Conservation (phyloP, 2,888 invertebrate species). For the Standfussiana lucernea region DNA sequence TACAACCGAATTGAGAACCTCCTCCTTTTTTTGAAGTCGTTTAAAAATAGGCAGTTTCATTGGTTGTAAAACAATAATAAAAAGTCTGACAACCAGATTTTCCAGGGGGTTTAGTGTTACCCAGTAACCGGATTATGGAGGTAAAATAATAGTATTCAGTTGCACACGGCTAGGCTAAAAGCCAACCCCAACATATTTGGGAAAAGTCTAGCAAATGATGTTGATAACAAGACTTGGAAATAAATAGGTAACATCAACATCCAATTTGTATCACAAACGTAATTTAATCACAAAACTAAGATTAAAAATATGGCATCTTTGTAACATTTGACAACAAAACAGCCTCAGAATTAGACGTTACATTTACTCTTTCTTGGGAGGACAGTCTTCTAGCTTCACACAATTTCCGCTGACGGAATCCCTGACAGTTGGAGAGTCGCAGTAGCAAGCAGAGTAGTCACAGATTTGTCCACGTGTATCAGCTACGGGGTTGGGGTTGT, state of each 20-base stretch:
- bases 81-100: not conserved
- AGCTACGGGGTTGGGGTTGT: slow-evolving; percentile 71
- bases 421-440: slow-evolving; percentile 77
- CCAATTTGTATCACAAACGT: not conserved
- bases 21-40: too few relatives aligned
- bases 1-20: too few relatives aligned
- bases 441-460: slow-evolving; percentile 75
- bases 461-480: not conserved
- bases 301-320: not conserved
- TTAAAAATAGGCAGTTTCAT: too few relatives aligned
- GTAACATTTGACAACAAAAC: not conserved
- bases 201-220: not conserved
- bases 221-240: not conserved
- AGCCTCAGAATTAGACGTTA: not conserved
- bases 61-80: not conserved
- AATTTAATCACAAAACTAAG: not conserved
- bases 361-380: slow-evolving; percentile 65
- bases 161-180: not conserved
- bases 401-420: slow-evolving; percentile 73
- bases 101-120: not conserved
- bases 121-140: not conserved
- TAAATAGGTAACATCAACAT: slow-evolving; percentile 17
- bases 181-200: not conserved
- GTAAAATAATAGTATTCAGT: too few relatives aligned
- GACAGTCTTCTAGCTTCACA: slow-evolving; percentile 75